A percentile compares a stretch with the other conserved stretches of the same genome.
Evolutionary conservation across 2,797 vertebrate genomes (phyloP).

Genomic region (Anolis apletophallus): DNA sequence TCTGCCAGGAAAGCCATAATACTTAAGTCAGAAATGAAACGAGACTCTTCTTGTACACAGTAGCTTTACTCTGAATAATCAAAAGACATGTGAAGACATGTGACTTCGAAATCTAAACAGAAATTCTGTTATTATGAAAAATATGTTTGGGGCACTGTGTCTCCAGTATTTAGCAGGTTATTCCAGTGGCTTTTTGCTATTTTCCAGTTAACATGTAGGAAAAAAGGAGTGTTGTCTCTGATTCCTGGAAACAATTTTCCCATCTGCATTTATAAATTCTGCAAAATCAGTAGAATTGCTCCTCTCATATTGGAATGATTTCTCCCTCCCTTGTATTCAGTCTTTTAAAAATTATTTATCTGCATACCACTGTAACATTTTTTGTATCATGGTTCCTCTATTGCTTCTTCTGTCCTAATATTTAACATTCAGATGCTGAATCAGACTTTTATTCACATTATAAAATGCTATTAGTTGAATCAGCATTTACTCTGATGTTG

Average conservation of each 20-base stretch:
- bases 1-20: constrained; percentile 69
- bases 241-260: neutral
- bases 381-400: neutral
- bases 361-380: neutral
- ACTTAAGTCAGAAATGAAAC: constrained; percentile 70
- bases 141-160: constrained; percentile 35
- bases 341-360: neutral
- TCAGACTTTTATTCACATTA: neutral
- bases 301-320: neutral
- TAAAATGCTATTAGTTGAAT: neutral
- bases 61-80: constrained; percentile 69
- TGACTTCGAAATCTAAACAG: constrained; percentile 60
- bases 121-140: constrained; percentile 59
- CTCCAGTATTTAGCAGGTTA: constrained; percentile 1
- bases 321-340: neutral
- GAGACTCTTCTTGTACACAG: constrained; percentile 65
- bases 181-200: neutral
- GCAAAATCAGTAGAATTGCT: neutral
- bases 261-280: neutral
- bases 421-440: neutral
- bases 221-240: neutral
- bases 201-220: neutral
- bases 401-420: neutral
- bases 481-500: no score
- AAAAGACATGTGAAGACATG: constrained; percentile 59